These are phyloP conservation scores for Helleia helle DNA, from an alignment of 2,888 invertebrate species.

Conservation along the genomic window DNA sequence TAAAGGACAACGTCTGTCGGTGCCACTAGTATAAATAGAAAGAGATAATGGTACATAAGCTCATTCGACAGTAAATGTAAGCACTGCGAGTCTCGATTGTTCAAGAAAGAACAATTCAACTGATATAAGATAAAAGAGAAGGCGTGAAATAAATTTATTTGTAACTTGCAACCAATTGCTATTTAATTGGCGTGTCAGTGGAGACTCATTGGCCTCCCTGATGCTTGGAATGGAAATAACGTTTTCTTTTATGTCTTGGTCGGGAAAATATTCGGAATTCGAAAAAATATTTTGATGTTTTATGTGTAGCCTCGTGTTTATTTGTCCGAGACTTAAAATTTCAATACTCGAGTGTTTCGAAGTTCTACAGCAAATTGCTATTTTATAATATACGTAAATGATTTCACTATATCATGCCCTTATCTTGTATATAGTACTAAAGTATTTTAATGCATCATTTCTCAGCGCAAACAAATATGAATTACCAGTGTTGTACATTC, in stretches of 20 bases:
- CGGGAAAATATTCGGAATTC: conserved; percentile 10
- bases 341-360: too few species aligned
- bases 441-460: too few species aligned
- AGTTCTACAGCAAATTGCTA: too few species aligned
- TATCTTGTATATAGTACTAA: too few species aligned
- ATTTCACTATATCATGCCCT: too few species aligned
- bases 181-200: conserved; percentile 56
- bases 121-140: conserved; percentile 59
- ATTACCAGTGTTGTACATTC: too few species aligned
- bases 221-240: conserved; percentile 26
- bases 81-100: conserved; percentile 48
- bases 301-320: background rate
- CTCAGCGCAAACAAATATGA: too few species aligned
- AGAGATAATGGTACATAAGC: background rate
- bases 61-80: conserved; percentile 42
- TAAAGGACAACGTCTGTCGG: too few species aligned
- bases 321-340: conserved; percentile 1
- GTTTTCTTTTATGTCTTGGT: conserved; percentile 15
- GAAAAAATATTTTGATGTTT: conserved; percentile 1
- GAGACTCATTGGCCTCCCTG: conserved; percentile 26
- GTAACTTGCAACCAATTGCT: conserved; percentile 44
- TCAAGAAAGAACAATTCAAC: conserved; percentile 54
- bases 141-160: conserved; percentile 57
- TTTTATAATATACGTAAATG: too few species aligned
- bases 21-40: too few species aligned